Evolutionary conservation across 1,140 invertebrate species (phyloP).

Genomic region (Gryon sp.): DNA sequence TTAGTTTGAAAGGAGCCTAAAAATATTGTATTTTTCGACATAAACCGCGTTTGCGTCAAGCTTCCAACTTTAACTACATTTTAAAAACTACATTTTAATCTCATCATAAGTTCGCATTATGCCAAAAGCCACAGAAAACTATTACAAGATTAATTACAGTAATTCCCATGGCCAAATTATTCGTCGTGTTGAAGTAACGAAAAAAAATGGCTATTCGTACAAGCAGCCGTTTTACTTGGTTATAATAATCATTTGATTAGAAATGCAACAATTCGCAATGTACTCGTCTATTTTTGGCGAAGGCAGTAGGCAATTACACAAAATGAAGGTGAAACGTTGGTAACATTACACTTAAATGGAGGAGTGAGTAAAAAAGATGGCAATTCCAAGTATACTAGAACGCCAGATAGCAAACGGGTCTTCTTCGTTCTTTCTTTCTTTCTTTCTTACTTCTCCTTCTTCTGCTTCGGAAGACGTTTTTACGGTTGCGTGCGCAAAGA

Average conservation of each 20-base stretch:
- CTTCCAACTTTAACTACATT: too few species aligned
- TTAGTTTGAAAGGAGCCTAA: too few species aligned
- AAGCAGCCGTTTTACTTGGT: not conserved
- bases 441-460: constrained; percentile 29
- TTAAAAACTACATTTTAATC: constrained; percentile 3
- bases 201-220: not conserved
- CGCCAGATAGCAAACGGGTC: constrained; percentile 58
- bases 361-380: constrained; percentile 51
- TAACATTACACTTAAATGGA: constrained; percentile 64
- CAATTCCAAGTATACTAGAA: constrained; percentile 50
- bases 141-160: constrained; percentile 31
- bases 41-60: too few species aligned
- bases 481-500: constrained; percentile 59
- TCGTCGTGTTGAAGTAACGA: not conserved
- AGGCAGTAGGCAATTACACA: constrained; percentile 44
- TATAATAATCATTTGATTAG: constrained; percentile 42
- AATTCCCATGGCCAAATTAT: constrained; percentile 11
- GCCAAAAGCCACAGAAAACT: not conserved
- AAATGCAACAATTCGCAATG: not conserved
- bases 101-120: not conserved
- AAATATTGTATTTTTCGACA: not conserved
- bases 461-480: constrained; percentile 55
- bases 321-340: constrained; percentile 56
- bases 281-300: constrained; percentile 25
- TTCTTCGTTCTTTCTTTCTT: constrained; percentile 36